A percentile compares a stretch with the other conserved stretches of the same genome.
Conservation (phyloP, 2,113 vertebrate species). For the Etheostoma spectabile region DNA sequence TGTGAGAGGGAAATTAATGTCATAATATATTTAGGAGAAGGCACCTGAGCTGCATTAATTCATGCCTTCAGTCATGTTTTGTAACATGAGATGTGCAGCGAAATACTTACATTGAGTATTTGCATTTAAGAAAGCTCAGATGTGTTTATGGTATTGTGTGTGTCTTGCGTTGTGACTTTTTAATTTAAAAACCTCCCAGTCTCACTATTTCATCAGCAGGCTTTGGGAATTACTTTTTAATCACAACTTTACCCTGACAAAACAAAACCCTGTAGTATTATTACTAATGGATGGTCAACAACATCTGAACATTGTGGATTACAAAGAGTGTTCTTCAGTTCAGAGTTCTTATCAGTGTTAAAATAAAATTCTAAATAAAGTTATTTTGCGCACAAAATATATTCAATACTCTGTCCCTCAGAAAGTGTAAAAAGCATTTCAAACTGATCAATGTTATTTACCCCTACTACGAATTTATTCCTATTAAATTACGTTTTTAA, state of each 20-base stretch:
- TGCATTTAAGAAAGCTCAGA: background rate
- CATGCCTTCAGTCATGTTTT: background rate
- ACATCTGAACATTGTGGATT: background rate
- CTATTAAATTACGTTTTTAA: background rate
- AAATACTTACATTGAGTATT: background rate
- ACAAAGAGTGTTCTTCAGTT: background rate
- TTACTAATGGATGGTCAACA: background rate
- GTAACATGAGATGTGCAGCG: background rate
- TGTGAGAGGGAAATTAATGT: no score
- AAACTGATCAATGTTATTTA: background rate
- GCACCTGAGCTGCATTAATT: background rate
- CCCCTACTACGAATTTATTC: background rate
- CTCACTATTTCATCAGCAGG: background rate
- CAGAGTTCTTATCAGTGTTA: background rate
- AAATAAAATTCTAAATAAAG: background rate
- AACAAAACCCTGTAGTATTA: background rate
- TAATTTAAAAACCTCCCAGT: background rate
- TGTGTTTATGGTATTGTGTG: background rate
- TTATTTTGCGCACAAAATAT: background rate
- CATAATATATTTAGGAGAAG: no score
- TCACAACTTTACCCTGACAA: background rate
- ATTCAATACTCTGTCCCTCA: background rate
- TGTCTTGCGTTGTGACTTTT: background rate
- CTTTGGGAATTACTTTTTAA: background rate
- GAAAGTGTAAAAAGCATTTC: background rate